Conservation (phyloP, 2,113 vertebrate genomes). For the Corythaeola cristata region DNA sequence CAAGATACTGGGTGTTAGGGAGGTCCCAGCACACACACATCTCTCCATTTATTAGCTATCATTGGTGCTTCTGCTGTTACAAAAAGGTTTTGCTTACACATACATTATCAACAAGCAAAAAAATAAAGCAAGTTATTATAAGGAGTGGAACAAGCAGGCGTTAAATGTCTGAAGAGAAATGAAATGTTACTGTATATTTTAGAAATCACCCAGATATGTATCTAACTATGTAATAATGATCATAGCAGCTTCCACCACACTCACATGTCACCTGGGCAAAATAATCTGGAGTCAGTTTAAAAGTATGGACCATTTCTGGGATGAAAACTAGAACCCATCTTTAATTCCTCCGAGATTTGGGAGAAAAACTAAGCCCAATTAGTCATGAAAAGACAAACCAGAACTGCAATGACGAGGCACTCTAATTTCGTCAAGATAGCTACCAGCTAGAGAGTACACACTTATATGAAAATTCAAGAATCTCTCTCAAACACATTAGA, state of each 20-base stretch:
- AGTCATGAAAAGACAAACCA: neutral
- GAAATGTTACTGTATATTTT: neutral
- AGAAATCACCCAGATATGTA: neutral
- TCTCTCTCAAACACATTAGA: neutral
- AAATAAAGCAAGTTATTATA: neutral
- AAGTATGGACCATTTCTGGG: neutral
- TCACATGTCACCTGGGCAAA: neutral
- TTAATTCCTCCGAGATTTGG: neutral
- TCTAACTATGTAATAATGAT: neutral
- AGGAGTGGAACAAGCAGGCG: neutral
- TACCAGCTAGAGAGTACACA: neutral
- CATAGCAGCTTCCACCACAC: neutral
- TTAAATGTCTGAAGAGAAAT: conserved; percentile 3
- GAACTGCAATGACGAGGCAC: neutral
- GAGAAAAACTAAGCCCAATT: neutral
- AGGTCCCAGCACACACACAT: neutral
- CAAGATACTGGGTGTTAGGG: neutral
- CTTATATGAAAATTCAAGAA: neutral
- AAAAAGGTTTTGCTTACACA: neutral
- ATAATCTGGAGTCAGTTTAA: neutral
- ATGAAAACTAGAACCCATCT: neutral
- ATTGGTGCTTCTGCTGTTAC: neutral
- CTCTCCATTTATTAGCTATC: neutral
- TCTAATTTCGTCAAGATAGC: neutral
- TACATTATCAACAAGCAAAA: neutral